phyloP scores from a whole-genome alignment of 2,113 vertebrate genomes.

The Hemiscyllium ocellatum region DNA sequence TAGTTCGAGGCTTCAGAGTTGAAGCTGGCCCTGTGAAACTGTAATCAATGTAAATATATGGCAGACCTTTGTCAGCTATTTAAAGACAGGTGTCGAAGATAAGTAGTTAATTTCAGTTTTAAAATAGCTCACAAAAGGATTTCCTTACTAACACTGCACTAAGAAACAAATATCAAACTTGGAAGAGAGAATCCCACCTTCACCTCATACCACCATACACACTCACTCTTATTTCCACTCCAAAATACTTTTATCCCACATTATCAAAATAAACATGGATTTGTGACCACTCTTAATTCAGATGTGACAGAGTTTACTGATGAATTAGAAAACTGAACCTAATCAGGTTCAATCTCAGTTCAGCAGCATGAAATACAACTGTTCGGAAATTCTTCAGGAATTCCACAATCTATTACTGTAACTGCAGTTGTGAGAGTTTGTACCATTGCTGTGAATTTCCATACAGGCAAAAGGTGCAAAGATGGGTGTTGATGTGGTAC shows the following conservation, averaged over 20 bases:
- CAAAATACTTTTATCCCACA: neutral
- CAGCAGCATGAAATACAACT: neutral
- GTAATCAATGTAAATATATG: neutral
- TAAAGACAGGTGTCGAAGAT: neutral
- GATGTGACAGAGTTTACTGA: neutral
- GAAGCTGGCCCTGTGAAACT: neutral
- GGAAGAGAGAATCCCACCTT: neutral
- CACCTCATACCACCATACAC: neutral
- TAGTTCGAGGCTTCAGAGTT: neutral
- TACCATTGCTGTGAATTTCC: neutral
- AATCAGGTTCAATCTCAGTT: neutral
- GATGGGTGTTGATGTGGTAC: too few species aligned
- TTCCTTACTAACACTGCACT: neutral
- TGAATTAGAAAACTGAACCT: neutral
- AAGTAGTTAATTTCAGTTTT: neutral
- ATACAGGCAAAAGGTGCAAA: neutral
- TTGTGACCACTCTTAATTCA: neutral
- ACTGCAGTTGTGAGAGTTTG: neutral
- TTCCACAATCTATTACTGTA: neutral
- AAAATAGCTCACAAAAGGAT: neutral
- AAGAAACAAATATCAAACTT: neutral
- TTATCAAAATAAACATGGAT: neutral
- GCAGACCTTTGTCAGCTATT: neutral
- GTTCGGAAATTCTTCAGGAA: neutral
- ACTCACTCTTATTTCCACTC: neutral